Evolutionary conservation across 2,888 invertebrate genomes (phyloP).

Genomic region (Caradrina clavipalpis): DNA sequence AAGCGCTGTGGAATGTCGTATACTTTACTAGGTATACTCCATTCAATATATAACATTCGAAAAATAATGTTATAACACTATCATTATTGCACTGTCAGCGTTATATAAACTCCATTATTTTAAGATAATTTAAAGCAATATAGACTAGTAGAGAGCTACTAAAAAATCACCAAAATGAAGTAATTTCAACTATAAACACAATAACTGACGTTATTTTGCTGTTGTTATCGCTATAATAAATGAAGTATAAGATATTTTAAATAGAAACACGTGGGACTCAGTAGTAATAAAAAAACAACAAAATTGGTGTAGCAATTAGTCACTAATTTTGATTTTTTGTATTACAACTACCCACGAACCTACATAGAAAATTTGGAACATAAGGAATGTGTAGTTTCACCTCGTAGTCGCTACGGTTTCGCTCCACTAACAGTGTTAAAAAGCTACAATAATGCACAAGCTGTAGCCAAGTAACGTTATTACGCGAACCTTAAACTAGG

Average conservation of each 20-base stretch:
- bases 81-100: too few relatives aligned
- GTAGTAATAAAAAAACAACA: background rate
- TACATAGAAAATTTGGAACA: background rate
- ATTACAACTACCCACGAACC: background rate
- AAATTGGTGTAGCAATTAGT: background rate
- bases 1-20: background rate
- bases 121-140: too few relatives aligned
- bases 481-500: conserved; percentile 51
- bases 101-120: too few relatives aligned
- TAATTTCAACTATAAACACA: too few relatives aligned
- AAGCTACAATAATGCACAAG: conserved; percentile 22
- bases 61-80: too few relatives aligned
- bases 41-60: too few relatives aligned
- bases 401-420: background rate
- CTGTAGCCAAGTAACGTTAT: conserved; percentile 37
- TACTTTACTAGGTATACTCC: background rate
- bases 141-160: too few relatives aligned
- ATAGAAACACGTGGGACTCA: background rate
- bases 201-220: too few relatives aligned
- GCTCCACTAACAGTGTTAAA: conserved; percentile 24
- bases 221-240: too few relatives aligned
- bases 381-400: background rate
- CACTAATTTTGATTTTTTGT: too few relatives aligned
- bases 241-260: too few relatives aligned
- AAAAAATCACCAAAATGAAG: too few relatives aligned